These are phyloP conservation scores for Melinaea marsaeus DNA, from an alignment of 2,888 invertebrate genomes.

Conservation along the genomic window DNA sequence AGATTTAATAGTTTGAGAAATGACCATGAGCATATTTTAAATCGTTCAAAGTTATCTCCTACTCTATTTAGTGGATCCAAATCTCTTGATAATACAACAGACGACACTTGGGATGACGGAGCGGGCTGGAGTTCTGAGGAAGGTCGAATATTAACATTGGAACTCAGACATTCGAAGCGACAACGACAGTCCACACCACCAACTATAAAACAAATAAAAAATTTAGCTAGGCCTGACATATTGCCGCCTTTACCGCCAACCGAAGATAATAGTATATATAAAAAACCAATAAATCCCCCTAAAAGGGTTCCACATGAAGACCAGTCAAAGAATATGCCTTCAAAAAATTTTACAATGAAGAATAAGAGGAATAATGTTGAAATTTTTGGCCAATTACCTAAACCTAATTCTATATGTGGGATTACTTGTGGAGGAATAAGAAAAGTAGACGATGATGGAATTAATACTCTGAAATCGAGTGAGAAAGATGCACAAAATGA, in stretches of 20 bases:
- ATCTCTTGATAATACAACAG: slow-evolving; percentile 48
- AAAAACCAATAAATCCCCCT: slow-evolving; percentile 78
- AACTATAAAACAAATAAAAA: slow-evolving; percentile 65
- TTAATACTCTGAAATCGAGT: slow-evolving; percentile 38
- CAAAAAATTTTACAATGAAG: background rate
- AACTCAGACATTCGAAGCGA: slow-evolving; percentile 84
- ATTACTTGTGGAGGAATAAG: slow-evolving; percentile 62
- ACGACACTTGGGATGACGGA: slow-evolving; percentile 55
- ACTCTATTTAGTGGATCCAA: slow-evolving; percentile 54
- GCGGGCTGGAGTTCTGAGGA: slow-evolving; percentile 71
- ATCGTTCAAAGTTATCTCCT: slow-evolving; percentile 58
- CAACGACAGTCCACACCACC: slow-evolving; percentile 81
- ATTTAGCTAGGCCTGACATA: slow-evolving; percentile 81
- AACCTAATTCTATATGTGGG: slow-evolving; percentile 48
- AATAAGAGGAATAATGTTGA: background rate
- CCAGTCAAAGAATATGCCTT: slow-evolving; percentile 1
- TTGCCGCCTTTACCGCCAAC: slow-evolving; percentile 81
- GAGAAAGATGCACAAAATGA: slow-evolving; percentile 35
- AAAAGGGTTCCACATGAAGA: slow-evolving; percentile 53
- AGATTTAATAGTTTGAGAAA: slow-evolving; percentile 84
- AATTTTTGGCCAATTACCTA: slow-evolving; percentile 13
- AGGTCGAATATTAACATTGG: slow-evolving; percentile 83
- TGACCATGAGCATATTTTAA: slow-evolving; percentile 81
- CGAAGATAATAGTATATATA: slow-evolving; percentile 75
- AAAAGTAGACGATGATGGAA: slow-evolving; percentile 74